Percentiles rank a stretch among this genome's conserved stretches.
Conservation (phyloP, 2,888 invertebrate genomes). For the Biston betularia region DNA sequence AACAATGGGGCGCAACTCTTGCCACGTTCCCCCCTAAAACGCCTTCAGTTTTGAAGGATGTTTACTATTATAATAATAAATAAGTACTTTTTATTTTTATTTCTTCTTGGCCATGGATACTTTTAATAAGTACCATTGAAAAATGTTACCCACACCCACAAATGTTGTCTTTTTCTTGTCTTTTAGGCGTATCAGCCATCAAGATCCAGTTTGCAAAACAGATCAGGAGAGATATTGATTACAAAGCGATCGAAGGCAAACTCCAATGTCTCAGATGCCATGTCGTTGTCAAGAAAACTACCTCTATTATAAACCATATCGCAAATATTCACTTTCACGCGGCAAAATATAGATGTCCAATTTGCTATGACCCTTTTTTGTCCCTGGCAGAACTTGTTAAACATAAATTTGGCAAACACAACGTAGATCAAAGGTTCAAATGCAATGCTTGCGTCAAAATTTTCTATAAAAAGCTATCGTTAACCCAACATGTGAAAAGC, state of each 20-base stretch:
- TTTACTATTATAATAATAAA: too few species aligned
- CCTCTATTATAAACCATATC: background rate
- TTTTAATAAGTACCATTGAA: background rate
- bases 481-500: background rate
- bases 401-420: slow-evolving; percentile 60
- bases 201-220: background rate
- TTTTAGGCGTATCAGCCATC: background rate
- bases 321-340: background rate
- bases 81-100: too few species aligned
- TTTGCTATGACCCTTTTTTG: background rate
- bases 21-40: too few species aligned
- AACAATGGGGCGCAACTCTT: too few species aligned
- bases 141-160: too few species aligned
- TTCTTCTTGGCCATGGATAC: too few species aligned
- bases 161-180: background rate
- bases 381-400: background rate
- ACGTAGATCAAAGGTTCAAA: slow-evolving; percentile 44
- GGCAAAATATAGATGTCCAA: background rate
- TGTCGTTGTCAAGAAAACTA: too few species aligned
- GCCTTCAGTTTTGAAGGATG: too few species aligned
- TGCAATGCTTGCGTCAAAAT: slow-evolving; percentile 44
- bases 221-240: background rate
- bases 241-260: background rate
- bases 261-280: slow-evolving; percentile 1
- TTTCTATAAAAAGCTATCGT: slow-evolving; percentile 22